Base-by-base conservation (phyloP, 30 jellyfish, hydroid and myxozoan species). In the Aurelia aurita complex sp. Pacific region DNA sequence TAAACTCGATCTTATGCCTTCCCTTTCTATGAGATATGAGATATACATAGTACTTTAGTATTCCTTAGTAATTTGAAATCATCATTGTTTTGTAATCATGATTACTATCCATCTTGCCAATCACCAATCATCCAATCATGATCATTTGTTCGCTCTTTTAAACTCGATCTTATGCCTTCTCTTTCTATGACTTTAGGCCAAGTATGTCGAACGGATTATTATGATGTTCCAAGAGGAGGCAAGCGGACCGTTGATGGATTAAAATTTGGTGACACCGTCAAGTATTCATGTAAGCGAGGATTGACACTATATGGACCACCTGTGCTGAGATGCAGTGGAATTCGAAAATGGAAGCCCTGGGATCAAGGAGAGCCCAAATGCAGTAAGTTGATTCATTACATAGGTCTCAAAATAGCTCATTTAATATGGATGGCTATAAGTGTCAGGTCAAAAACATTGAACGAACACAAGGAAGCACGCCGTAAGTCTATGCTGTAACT, bases 301-400 rank as follows among this genome's bases (percentile, higher is more conserved):
- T 71, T 35, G 38, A 70, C 92, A 54, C 69, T 83, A 4, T 18
- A 18, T 43, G 92, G 92, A 70, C 81, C 92, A 61, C 19, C 88
- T 2, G 54, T 36, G 50, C 55, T 83, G 36, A 53, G 42, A 23
- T 83, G 92, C 87, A 83, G 92, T 83, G 92, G 77, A n/a, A 83
- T 83, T 83, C 87, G 92, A 15, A 83, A 83, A 54, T 83, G 82
- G 82, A 83, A 83, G 19, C 92, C 92, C 19, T 83, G 86, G 87
- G 86, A 83, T 64, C 79, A 83, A 83, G 92, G 92, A 35, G 64
- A 73, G 61, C 92, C 92, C 73, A 10, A 32, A 34, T 83, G 92
- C 74, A 69, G 92, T 83, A 43, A 70, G 92, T 53, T 73, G 51
- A 36, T 14, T 35, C 29, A 35, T 15, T 13, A 10, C 46, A 35